A percentile compares a stretch with the other conserved stretches of the same genome.
phyloP scores from a whole-genome alignment of 2,888 invertebrate species.

The Watsonalla cultraria region DNA sequence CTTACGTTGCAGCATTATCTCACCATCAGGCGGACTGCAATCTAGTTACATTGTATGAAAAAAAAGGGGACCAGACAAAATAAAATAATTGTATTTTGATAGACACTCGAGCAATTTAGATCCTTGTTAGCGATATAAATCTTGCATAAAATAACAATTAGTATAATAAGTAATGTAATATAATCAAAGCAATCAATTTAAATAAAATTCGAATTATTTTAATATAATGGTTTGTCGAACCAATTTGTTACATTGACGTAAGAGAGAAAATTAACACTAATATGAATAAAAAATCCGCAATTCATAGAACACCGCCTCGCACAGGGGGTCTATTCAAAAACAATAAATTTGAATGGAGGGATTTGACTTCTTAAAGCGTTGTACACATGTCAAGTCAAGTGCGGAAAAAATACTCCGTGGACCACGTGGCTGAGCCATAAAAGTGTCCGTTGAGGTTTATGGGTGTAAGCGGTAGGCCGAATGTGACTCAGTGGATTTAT shows the following conservation, averaged over 20 bases:
- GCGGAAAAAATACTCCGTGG: conserved; percentile 66
- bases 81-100: background rate
- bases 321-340: conserved; percentile 61
- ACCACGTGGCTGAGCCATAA: conserved; percentile 77
- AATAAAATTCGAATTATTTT: background rate
- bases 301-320: conserved; percentile 24
- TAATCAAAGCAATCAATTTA: background rate
- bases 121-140: background rate
- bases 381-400: conserved; percentile 73
- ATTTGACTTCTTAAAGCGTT: conserved; percentile 50
- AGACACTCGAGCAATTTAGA: background rate
- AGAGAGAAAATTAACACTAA: conserved; percentile 9
- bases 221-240: background rate
- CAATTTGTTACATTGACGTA: background rate
- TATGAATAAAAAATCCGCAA: conserved; percentile 23
- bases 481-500: conserved; percentile 72
- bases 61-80: background rate
- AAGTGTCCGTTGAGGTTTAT: conserved; percentile 76
- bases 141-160: conserved; percentile 3
- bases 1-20: no score
- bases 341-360: conserved; percentile 66
- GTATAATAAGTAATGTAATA: background rate
- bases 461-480: conserved; percentile 75
- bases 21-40: no score
- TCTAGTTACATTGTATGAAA: conserved; percentile 3